phyloP scores from a whole-genome alignment of 2,113 vertebrate genomes.

The Gavia stellata region DNA sequence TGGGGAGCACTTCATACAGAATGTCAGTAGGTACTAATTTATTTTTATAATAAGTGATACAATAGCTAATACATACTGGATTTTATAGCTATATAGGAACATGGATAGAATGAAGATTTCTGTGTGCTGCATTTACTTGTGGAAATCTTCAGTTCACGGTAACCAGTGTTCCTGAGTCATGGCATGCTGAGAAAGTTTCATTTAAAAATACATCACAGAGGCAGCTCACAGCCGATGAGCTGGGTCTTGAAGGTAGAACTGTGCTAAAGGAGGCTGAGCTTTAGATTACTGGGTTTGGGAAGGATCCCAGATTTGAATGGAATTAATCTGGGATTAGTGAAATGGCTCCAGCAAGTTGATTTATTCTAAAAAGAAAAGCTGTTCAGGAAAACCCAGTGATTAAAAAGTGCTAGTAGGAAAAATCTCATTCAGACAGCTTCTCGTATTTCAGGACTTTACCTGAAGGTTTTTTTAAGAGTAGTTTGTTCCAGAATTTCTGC shows the following conservation, averaged over 20 bases:
- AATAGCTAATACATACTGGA: not conserved
- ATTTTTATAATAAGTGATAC: not conserved
- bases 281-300: conserved; percentile 26
- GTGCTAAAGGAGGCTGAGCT: not conserved
- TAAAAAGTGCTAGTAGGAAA: not conserved
- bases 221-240: not conserved
- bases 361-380: conserved; percentile 39
- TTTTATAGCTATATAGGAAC: not conserved
- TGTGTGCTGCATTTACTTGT: not conserved
- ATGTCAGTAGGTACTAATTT: not conserved
- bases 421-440: not conserved
- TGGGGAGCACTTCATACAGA: not conserved
- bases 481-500: not conserved
- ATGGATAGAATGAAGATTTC: not conserved
- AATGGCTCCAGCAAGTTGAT: conserved; percentile 17
- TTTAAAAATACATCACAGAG: not conserved
- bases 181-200: not conserved
- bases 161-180: not conserved
- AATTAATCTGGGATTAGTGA: conserved; percentile 62
- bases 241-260: not conserved
- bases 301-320: conserved; percentile 19
- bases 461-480: not conserved
- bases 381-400: not conserved
- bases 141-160: not conserved
- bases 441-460: not conserved